A percentile compares a stretch with the other conserved stretches of the same genome.
Conservation (phyloP, 2,113 vertebrate genomes). For the Nestor notabilis region DNA sequence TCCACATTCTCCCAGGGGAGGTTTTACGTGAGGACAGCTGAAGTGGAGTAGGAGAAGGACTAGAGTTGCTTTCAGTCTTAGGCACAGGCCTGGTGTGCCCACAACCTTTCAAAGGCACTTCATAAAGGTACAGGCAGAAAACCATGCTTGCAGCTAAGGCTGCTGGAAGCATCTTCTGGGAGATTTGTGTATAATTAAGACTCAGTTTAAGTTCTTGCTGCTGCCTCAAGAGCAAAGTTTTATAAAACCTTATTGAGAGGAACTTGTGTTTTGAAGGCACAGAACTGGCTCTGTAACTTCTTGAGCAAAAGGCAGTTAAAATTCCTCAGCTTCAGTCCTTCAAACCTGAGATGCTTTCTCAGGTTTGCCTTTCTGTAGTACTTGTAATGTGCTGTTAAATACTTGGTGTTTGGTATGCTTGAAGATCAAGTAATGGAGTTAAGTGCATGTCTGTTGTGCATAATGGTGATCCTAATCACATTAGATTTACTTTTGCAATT, state of each 20-base stretch:
- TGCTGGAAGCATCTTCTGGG: neutral
- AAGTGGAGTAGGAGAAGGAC: neutral
- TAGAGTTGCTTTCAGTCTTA: neutral
- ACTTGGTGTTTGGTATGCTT: neutral
- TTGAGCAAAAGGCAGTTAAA: neutral
- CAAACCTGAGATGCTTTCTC: fast-evolving
- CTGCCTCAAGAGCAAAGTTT: neutral
- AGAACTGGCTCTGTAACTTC: neutral
- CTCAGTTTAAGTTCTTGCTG: neutral
- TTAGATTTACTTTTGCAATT: neutral
- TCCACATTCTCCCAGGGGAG: neutral
- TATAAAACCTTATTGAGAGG: neutral
- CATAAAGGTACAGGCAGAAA: neutral
- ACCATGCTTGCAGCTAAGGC: neutral
- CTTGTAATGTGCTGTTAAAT: fast-evolving
- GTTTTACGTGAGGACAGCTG: neutral
- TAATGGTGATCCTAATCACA: neutral
- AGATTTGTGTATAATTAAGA: neutral
- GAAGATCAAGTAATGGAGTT: neutral
- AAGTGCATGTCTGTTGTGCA: neutral
- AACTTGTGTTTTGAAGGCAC: neutral
- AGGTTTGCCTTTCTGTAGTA: neutral
- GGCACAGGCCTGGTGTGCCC: neutral
- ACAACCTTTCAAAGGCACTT: neutral
- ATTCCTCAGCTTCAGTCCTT: neutral